phyloP scores from a whole-genome alignment of 2,113 vertebrate genomes.

The Grallaria varia region DNA sequence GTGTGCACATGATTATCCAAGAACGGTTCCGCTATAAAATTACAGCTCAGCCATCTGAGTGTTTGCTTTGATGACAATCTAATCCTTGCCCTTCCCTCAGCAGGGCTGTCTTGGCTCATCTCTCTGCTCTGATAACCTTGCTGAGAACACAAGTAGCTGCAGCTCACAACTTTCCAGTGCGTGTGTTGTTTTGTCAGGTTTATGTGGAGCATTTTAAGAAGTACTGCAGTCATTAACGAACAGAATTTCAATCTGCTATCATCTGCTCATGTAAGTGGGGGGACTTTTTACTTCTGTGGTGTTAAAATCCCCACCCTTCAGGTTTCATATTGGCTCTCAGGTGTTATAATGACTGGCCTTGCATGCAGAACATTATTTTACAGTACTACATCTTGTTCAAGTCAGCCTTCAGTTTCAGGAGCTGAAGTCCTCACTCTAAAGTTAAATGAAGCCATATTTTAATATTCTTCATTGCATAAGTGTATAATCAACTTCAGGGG shows the following conservation, averaged over 20 bases:
- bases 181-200: background rate
- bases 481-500: background rate
- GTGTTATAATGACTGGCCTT: background rate
- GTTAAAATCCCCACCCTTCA: background rate
- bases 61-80: background rate
- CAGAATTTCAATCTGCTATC: slow-evolving; percentile 39
- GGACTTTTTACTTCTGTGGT: background rate
- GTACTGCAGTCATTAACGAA: slow-evolving; percentile 45
- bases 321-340: background rate
- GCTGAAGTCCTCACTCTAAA: background rate
- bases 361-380: background rate
- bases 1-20: background rate
- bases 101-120: background rate
- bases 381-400: background rate
- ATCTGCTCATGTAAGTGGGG: background rate
- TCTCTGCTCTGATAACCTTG: background rate
- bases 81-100: background rate
- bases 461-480: background rate
- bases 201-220: slow-evolving; percentile 33
- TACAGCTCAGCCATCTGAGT: background rate
- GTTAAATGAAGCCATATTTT: background rate
- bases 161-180: background rate
- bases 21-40: background rate
- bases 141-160: background rate
- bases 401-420: background rate